A percentile compares a stretch with the other conserved stretches of the same genome.
Evolutionary conservation across 92 coral and sea anemone species (phyloP).

Genomic region (Bergia sp.): DNA sequence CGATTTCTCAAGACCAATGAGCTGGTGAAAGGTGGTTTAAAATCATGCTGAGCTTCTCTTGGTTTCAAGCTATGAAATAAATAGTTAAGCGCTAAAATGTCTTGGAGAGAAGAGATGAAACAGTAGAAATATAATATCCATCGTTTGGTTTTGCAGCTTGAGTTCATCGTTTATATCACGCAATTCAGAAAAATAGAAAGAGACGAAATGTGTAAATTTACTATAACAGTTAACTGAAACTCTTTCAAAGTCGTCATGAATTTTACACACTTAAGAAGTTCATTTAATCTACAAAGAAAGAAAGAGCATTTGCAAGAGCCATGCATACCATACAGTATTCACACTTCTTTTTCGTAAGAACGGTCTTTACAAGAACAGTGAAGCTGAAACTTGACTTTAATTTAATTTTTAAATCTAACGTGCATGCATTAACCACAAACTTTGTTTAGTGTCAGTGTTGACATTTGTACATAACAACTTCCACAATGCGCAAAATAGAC

Average conservation of each 20-base stretch:
- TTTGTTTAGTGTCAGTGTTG: no score
- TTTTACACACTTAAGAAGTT: no score
- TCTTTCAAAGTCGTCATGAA: neutral
- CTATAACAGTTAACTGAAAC: neutral
- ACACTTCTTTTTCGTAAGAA: no score
- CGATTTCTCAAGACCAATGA: neutral
- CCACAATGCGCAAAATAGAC: no score
- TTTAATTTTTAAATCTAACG: no score
- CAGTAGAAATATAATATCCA: neutral
- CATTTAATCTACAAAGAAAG: neutral
- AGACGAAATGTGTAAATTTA: no score
- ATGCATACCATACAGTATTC: neutral
- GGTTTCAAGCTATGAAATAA: conserved; percentile 22
- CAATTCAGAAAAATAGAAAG: neutral
- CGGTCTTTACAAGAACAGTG: no score
- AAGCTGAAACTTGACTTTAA: no score
- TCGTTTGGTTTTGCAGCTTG: neutral
- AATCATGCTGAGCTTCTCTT: conserved; percentile 13
- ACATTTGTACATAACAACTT: no score
- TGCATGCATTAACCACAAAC: no score
- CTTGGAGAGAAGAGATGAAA: neutral
- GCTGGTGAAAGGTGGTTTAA: conserved; percentile 21
- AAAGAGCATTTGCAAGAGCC: neutral
- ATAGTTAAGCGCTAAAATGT: neutral
- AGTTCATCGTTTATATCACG: neutral